A percentile compares a stretch with the other conserved stretches of the same genome.
Evolutionary conservation across 2,888 invertebrate genomes (phyloP).

Genomic region (Fissipunctia ypsillon): DNA sequence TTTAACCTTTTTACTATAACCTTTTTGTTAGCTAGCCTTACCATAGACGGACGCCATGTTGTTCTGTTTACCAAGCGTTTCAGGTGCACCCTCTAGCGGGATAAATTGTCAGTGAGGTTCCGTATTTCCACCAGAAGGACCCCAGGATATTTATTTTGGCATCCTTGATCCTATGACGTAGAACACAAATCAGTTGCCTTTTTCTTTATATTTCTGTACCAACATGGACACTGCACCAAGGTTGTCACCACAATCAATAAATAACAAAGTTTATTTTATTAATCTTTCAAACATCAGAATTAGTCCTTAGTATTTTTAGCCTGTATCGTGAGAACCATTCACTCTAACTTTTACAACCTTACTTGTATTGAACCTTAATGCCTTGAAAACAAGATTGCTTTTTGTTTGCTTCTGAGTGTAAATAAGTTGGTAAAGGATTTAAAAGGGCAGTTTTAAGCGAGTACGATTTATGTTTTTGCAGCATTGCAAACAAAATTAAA

Average conservation of each 20-base stretch:
- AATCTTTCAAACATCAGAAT: slow-evolving; percentile 24
- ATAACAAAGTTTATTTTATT: slow-evolving; percentile 48
- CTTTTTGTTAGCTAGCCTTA: no score
- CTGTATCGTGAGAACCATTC: slow-evolving; percentile 35
- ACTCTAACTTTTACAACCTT: slow-evolving; percentile 7
- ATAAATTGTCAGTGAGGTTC: no score
- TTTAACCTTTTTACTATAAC: no score
- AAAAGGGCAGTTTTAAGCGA: slow-evolving; percentile 24
- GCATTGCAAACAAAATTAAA: slow-evolving; percentile 45
- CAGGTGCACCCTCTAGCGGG: no score
- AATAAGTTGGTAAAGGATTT: slow-evolving; percentile 15
- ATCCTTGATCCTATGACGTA: no score
- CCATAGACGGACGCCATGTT: no score
- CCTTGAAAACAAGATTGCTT: rapidly evolving
- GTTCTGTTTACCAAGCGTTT: no score
- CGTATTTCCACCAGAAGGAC: neutral
- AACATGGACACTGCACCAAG: neutral
- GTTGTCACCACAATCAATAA: slow-evolving; percentile 25
- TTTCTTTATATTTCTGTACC: neutral
- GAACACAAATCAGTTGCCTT: neutral
- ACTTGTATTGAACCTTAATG: neutral
- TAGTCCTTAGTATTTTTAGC: slow-evolving; percentile 21
- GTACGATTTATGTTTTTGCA: slow-evolving; percentile 41
- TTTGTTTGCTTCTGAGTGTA: neutral
- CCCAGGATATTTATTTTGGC: neutral